Evolutionary conservation across 2,113 vertebrate genomes (phyloP), one percentile per base, ranked within the genome.

Genomic region (Zosterops japonicus): DNA sequence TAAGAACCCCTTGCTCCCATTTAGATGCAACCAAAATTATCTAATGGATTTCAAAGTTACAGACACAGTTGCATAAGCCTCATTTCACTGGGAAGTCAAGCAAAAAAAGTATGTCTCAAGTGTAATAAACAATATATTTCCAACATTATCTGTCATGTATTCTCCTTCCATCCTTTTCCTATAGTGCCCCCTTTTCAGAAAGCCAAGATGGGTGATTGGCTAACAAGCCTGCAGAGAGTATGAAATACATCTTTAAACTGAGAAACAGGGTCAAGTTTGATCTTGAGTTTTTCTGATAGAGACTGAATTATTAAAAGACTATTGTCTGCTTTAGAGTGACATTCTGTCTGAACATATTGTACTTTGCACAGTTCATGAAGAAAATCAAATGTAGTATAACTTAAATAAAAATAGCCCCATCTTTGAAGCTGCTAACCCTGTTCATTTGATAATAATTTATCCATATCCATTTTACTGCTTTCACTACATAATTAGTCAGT

Each of bases 301-400:
- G 78, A 46, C 35, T 95, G 90, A 96, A 94, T 92, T 95, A 96
- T 97, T 96, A 92, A 96, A 95, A 90, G 56, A 5, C 39, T 86
- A 80, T 89, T 95, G 91, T 96, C 93, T 89, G 78, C 90, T 97
- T 86, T 83, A 93, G 88, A 93, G 74, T 97, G 94, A 92, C 85
- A 96, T 86, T 93, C 94, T 96, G 82, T 93, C 95, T 96, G 88
- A 95, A 92, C 88, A 90, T 95, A 94, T 60, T 96, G 91, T 97
- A 80, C 92, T 77, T 74, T 36, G 15, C 53, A 35, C 50, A 41
- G 63, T 33, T 94, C 71, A 90, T 75, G 72, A 74, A 77, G 35
- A 77, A 90, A 91, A 76, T 50, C 33, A 91, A 76, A 87, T 42
- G 52, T n/a, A 87, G 83, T 67, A 47, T 59, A 92, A 50, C 36